Evolutionary conservation across 2,113 vertebrate species (phyloP), one percentile per base, ranked within the genome.

Genomic region (Oryzias javanicus): DNA sequence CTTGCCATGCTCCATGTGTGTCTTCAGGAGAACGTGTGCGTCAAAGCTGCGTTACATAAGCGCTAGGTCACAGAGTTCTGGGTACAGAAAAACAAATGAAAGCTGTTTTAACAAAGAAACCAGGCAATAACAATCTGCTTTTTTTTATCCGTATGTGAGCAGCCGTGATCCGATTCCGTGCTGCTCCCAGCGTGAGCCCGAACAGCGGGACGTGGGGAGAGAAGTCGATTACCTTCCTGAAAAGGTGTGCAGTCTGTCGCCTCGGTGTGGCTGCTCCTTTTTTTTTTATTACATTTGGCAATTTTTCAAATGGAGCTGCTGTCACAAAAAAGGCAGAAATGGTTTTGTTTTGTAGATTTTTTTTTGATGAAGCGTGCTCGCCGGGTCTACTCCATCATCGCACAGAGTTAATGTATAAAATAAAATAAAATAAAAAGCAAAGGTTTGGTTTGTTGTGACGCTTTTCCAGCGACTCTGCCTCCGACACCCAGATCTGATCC

Each of bases 251-350:
- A 27, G 35, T 17, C 15, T 29, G 27, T 42, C n/a, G 12, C 53
- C 18, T 55, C 18, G 1, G 12, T 19, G 10, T 55, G 24, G 13
- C 22, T 24, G 17, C 0, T 1, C 8, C 25, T 52, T 63, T n/a
- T 6, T 25, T n/a, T 41, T 20, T 41, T 14, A 35, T 19, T 6
- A 1, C 14, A 14, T 19, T 25, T 20, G 10, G 25, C 27, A 40
- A 19, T 53, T 40, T 53, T 53, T 53, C n/a, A 19, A 53, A 40
- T 27, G 48, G 62, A 55, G 45, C 13, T 49, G 15, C 16, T 13
- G 19, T 46, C 35, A 16, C 35, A 64, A 47, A 18, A 55, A 41
- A 49, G 41, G 29, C 14, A 55, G 29, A 55, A 40, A 35, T n/a
- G 17, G 17, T 18, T 29, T 50, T 14, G 27, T 35, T 53, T 18